These are phyloP conservation scores for Nylanderia fulva DNA, from an alignment of 1,140 invertebrate species.

Conservation along the genomic window DNA sequence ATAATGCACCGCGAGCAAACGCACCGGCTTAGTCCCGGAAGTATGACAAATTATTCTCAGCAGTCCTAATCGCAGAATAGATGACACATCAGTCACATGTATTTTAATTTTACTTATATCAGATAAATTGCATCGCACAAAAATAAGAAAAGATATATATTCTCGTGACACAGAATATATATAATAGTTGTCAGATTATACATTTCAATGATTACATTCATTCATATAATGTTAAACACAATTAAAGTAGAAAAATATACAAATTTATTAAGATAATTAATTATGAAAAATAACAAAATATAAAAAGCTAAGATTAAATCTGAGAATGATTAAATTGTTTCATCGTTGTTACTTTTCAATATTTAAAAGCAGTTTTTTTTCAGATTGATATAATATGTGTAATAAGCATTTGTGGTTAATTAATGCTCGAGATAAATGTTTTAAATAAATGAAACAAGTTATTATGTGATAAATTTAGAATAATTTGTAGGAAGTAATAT, in stretches of 20 bases:
- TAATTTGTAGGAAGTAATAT: neutral
- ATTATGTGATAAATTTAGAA: neutral
- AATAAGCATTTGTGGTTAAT: neutral
- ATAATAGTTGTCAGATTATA: neutral
- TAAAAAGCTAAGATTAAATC: neutral
- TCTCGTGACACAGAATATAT: neutral
- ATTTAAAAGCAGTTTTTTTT: neutral
- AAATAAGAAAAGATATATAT: neutral
- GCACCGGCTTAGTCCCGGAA: constrained; percentile 53
- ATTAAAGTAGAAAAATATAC: neutral
- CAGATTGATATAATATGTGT: neutral
- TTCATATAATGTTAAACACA: neutral
- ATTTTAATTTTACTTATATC: neutral
- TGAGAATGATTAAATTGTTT: neutral
- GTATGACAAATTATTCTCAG: constrained; percentile 51
- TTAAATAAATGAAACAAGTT: neutral
- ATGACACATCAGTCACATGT: constrained; percentile 46
- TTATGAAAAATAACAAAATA: neutral
- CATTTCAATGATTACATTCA: neutral
- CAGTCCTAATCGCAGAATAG: constrained; percentile 19
- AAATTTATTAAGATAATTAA: neutral
- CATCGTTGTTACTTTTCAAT: neutral
- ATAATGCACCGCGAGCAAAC: constrained; percentile 42
- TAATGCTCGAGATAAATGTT: neutral
- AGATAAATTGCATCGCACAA: neutral